Evolutionary conservation across 2,888 invertebrate genomes (phyloP).

Genomic region (Dolichomitus sp.): DNA sequence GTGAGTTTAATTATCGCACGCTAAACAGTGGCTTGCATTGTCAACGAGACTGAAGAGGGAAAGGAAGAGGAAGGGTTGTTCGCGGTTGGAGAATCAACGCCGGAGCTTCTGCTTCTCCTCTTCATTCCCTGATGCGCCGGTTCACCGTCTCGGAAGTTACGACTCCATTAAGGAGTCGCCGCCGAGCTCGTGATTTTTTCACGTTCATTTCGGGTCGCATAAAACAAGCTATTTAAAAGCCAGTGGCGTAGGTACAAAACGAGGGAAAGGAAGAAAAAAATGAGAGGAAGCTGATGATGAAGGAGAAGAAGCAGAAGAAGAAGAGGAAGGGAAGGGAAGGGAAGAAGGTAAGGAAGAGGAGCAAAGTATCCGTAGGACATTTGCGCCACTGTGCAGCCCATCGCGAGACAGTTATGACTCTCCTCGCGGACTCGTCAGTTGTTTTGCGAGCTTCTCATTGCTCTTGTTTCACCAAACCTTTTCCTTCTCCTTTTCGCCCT

Average conservation of each 20-base stretch:
- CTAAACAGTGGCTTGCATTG: conserved; percentile 74
- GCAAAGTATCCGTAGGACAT: conserved; percentile 77
- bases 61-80: conserved; percentile 46
- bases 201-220: conserved; percentile 81
- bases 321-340: neutral
- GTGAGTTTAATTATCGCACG: conserved; percentile 59
- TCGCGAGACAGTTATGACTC: conserved; percentile 83
- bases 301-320: conserved; percentile 10
- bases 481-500: conserved; percentile 35
- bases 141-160: conserved; percentile 78
- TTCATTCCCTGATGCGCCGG: conserved; percentile 45
- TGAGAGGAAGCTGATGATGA: neutral
- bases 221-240: conserved; percentile 83
- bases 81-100: conserved; percentile 43
- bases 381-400: conserved; percentile 78
- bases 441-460: conserved; percentile 77
- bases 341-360: conserved; percentile 37
- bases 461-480: conserved; percentile 71
- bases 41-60: conserved; percentile 58
- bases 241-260: conserved; percentile 75
- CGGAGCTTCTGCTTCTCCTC: conserved; percentile 41
- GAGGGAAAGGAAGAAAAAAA: conserved; percentile 9
- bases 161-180: conserved; percentile 82
- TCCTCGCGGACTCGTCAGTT: conserved; percentile 79
- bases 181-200: conserved; percentile 75